Evolutionary conservation across 2,113 vertebrate species (phyloP).

Genomic region (Connochaetes taurinus): DNA sequence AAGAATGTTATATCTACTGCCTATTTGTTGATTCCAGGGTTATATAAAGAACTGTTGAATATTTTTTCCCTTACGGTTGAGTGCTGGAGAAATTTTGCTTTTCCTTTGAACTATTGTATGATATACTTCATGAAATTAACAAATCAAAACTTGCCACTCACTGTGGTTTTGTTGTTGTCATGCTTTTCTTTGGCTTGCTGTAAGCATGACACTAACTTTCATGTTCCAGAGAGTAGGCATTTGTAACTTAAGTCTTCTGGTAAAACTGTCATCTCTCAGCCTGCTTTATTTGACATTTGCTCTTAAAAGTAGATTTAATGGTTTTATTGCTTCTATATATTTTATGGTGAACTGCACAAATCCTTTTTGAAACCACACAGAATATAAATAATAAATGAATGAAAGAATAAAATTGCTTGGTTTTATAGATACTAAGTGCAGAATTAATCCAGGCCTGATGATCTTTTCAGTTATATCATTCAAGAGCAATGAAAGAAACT

Average conservation of each 20-base stretch:
- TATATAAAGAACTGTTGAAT: neutral
- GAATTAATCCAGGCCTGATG: neutral
- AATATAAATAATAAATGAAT: constrained; percentile 27
- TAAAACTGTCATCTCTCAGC: neutral
- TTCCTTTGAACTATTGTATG: neutral
- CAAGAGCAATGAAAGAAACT: neutral
- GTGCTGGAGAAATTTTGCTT: neutral
- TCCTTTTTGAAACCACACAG: neutral
- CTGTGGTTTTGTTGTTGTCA: neutral
- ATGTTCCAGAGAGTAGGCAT: neutral
- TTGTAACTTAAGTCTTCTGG: neutral
- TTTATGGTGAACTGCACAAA: neutral
- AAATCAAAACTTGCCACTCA: neutral
- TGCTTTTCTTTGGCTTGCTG: neutral
- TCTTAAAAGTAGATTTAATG: neutral
- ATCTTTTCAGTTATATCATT: constrained; percentile 11
- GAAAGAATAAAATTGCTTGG: constrained; percentile 1
- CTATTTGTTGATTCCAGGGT: neutral
- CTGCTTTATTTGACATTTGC: constrained; percentile 35
- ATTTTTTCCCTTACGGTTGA: neutral
- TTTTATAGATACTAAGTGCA: neutral
- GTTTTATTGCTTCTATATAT: neutral
- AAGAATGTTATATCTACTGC: neutral
- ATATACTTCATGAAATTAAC: neutral
- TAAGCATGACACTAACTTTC: neutral